Base-by-base conservation (phyloP, 2,113 vertebrate species). In the Gavialis gangeticus region DNA sequence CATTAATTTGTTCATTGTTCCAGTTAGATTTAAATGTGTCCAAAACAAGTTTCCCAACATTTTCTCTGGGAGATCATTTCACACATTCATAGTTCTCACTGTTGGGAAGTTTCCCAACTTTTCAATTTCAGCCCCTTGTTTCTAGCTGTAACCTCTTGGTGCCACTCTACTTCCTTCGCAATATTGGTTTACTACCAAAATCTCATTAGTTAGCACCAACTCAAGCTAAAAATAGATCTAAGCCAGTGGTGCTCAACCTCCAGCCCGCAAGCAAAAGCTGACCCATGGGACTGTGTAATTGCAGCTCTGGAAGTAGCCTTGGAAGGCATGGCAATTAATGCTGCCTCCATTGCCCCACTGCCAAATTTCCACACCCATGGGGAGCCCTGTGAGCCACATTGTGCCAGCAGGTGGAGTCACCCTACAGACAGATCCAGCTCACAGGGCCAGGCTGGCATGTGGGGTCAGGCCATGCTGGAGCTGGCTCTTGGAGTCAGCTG, bases 151-250 rank as follows among this genome's bases (percentile, higher is more conserved):
- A 63, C 3, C 24, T 54, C n/a, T 12, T 1, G 3, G 10, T 25
- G 13, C 37, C 76, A 15, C 67, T 11, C 25, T 8, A 62, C 7
- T 80, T 78, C 77, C 54, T 24, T 69, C 62, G 55, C 1, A 0
- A 28, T 67, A 62, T 66, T 67, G 14, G 16, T n/a, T 57, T 3
- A 1, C 67, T 92, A 79, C 80, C 75, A 89, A 82, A 84, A 37
- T 10, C 62, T 80, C 4, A 0, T 19, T 12, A 1, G 1, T 22
- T 10, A 34, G 55, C 1, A 0, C 56, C 78, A 15, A 67, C 0
- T 75, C 19, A 46, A 46, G 46, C 46, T 46, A 46, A 46, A 46
- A 46, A 46, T 46, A 46, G 46, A 46, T 46, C 46, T 46, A 46
- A 46, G 46, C 46, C 46, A 46, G 46, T 46, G 46, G 46, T 9